A percentile compares a stretch with the other conserved stretches of the same genome.
These are phyloP conservation scores for Trogon melanurus DNA, from an alignment of 2,113 vertebrate species.

Conservation along the genomic window DNA sequence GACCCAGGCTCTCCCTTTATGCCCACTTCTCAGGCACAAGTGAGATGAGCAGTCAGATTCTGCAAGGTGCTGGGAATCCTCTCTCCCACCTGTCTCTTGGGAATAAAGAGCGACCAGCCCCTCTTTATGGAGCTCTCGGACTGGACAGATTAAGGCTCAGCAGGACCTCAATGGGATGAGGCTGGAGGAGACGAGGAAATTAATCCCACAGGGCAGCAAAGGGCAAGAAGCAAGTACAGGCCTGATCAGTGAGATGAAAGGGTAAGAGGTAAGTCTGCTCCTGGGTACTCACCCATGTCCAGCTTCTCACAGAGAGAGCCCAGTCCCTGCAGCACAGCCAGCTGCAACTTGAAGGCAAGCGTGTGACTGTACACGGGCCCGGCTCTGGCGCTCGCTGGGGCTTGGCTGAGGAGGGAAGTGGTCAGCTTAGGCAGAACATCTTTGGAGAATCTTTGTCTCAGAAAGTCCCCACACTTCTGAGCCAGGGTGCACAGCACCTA, in stretches of 20 bases:
- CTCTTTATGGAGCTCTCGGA: background rate
- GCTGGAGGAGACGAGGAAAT: background rate
- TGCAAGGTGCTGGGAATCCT: background rate
- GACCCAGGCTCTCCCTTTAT: rapidly evolving
- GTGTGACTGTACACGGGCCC: conserved; percentile 88
- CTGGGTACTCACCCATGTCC: conserved; percentile 84
- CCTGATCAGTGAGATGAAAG: background rate
- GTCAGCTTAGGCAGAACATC: conserved; percentile 88
- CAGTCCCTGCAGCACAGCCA: conserved; percentile 88
- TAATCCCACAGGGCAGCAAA: background rate
- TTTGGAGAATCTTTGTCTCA: conserved; percentile 88
- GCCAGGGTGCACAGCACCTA: conserved; percentile 89
- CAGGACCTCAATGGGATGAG: background rate
- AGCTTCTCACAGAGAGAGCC: conserved; percentile 86
- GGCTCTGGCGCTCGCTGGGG: conserved; percentile 83
- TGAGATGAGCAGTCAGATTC: background rate
- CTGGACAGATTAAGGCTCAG: background rate
- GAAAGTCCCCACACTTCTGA: conserved; percentile 86
- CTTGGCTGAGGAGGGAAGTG: conserved; percentile 82
- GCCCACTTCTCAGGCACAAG: background rate
- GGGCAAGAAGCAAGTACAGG: background rate
- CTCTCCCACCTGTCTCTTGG: background rate
- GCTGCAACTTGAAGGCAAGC: conserved; percentile 90
- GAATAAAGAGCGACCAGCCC: background rate
- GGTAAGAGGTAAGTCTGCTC: background rate